A percentile compares a stretch with the other conserved stretches of the same genome.
Conservation (phyloP, 2,113 vertebrate genomes). For the Nycticryphes semicollaris region DNA sequence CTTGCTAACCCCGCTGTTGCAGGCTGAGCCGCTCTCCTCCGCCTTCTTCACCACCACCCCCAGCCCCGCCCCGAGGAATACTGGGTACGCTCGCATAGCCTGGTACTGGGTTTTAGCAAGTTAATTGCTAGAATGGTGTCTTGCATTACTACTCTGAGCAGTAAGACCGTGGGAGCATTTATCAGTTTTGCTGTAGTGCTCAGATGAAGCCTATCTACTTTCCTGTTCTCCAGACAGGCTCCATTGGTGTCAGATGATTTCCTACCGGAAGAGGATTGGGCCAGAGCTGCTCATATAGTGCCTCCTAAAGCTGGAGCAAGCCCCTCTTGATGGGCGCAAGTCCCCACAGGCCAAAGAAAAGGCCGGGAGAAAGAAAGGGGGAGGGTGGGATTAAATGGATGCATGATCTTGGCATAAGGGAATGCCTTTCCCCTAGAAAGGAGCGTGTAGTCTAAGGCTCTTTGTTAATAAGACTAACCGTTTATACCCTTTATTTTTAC, state of each 20-base stretch:
- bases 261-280: slow-evolving; percentile 69
- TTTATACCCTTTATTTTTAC: not conserved
- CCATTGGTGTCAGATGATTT: slow-evolving; percentile 65
- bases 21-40: not conserved
- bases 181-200: slow-evolving; percentile 30
- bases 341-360: slow-evolving; percentile 28
- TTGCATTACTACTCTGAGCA: slow-evolving; percentile 18
- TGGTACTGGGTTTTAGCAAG: slow-evolving; percentile 6
- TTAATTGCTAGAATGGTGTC: not conserved
- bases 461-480: slow-evolving; percentile 24
- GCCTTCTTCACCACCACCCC: not conserved
- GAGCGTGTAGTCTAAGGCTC: not conserved
- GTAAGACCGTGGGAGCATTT: not conserved
- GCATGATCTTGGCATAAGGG: not conserved
- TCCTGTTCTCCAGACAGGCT: slow-evolving; percentile 68
- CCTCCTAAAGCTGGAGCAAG: slow-evolving; percentile 45
- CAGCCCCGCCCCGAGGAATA: slow-evolving; percentile 22
- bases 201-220: slow-evolving; percentile 56
- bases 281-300: slow-evolving; percentile 63
- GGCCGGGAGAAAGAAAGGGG: not conserved
- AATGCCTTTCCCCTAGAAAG: slow-evolving; percentile 4
- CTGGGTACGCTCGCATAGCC: slow-evolving; percentile 20
- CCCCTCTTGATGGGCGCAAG: slow-evolving; percentile 15
- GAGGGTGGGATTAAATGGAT: slow-evolving; percentile 38
- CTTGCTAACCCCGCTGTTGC: slow-evolving; percentile 12